These are phyloP conservation scores for Lycaon pictus DNA, from an alignment of 2,113 vertebrate species.

Conservation along the genomic window DNA sequence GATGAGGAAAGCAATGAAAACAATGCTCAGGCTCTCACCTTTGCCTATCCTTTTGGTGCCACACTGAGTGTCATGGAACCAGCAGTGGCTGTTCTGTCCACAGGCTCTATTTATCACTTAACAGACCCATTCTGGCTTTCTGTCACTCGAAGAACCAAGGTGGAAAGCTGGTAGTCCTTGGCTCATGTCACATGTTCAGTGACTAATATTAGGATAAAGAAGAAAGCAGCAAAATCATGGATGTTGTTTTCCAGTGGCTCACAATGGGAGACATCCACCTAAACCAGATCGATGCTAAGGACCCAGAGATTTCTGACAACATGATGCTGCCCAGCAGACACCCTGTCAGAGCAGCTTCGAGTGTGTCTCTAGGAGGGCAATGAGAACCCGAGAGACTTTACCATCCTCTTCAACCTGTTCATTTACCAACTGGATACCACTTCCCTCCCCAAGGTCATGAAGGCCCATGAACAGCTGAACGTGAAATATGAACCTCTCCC, in stretches of 20 bases:
- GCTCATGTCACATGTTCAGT: no score
- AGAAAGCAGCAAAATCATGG: slow-evolving; percentile 77
- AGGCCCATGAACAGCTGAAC: slow-evolving; percentile 93
- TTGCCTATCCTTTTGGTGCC: slow-evolving; percentile 96
- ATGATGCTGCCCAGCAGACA: no score
- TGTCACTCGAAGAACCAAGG: slow-evolving; percentile 88
- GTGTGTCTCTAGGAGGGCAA: no score
- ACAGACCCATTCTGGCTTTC: slow-evolving; percentile 96
- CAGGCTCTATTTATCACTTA: slow-evolving; percentile 96
- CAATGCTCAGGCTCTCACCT: slow-evolving; percentile 89
- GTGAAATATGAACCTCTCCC: slow-evolving; percentile 96
- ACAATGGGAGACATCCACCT: slow-evolving; percentile 94
- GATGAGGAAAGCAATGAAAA: no score
- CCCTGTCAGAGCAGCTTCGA: no score
- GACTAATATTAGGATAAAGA: no score
- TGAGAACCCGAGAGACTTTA: no score
- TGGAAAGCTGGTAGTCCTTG: no score
- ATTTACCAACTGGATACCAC: no score
- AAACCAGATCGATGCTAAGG: slow-evolving; percentile 96
- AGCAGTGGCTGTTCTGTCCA: slow-evolving; percentile 95
- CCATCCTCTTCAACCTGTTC: no score
- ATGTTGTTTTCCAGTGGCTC: slow-evolving; percentile 98
- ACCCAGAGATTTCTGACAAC: slow-evolving; percentile 89
- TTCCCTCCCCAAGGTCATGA: no score
- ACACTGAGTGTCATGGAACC: slow-evolving; percentile 97